Base-by-base conservation (phyloP, 2,797 vertebrate genomes). In the Amniataba percoides region DNA sequence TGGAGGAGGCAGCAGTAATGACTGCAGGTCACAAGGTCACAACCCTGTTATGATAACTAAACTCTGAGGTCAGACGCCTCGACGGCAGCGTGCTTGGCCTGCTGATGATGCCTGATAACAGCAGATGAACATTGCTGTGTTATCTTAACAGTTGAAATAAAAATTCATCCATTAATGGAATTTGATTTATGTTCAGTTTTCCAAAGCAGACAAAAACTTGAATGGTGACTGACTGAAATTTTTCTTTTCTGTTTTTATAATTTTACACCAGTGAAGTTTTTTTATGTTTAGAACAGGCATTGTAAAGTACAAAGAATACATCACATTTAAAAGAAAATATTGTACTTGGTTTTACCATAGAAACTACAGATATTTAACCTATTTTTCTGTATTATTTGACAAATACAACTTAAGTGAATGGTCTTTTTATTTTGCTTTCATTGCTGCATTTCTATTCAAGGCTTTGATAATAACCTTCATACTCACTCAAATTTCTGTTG, bases 11-110 rank as follows among this genome's bases (percentile, higher is more conserved):
- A 48, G 83, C 81, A 57, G 86, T 88, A 93, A 93, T 93, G 85
- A 86, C 72, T 87, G 85, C 77, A 82, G 90, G 90, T 87, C 88
- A 62, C 15, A 48, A 84, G 91, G 90, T 91, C 80, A 58, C 72
- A 80, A 81, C 87, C 90, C 82, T 87, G 88, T 88, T 89, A 89
- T 89, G 88, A 91, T 90, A 89, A 92, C 87, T 89, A 85, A 91
- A 86, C 87, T 78, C 57, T 66, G 86, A 82, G 88, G 88, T 93
- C 88, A 92, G 49, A 66, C 40, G 27, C 53, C 72, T 87, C 62
- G 82, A 82, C 49, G 25, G 72, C 59, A 34, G 74, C 46, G 43
- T 8, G 64, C 80, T 46, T 51, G 23, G 68, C 18, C 78, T 59
- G 83, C 86, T 87, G 87, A 80, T 78, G 69, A 69, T 46, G 82